Conservation (phyloP, 2,888 invertebrate genomes). For the Hydrotaea diabolus region DNA sequence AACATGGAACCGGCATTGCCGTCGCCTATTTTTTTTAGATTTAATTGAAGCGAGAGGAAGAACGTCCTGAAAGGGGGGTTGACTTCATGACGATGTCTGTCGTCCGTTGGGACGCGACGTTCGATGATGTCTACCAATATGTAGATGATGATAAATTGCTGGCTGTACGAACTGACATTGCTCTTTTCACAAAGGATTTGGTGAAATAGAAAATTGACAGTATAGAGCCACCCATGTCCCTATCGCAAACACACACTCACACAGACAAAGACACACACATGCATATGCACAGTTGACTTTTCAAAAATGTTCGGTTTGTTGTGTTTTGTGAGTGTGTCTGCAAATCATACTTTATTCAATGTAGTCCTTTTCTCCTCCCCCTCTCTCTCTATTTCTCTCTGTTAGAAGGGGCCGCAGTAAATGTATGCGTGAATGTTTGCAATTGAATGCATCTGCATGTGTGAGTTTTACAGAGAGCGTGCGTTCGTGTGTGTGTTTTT, state of each 20-base stretch:
- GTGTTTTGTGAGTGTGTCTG: neutral
- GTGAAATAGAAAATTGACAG: constrained; percentile 64
- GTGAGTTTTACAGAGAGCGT: too few species aligned
- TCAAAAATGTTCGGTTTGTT: constrained; percentile 22
- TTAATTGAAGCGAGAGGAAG: constrained; percentile 23
- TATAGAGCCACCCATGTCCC: constrained; percentile 30
- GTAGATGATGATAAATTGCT: constrained; percentile 66
- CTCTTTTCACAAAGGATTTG: constrained; percentile 61
- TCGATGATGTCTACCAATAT: constrained; percentile 51
- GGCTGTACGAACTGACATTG: constrained; percentile 52
- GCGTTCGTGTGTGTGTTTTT: neutral
- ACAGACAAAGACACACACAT: constrained; percentile 30
- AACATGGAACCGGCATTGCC: constrained; percentile 3
- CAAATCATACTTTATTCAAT: neutral
- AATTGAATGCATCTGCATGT: neutral
- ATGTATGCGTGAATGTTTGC: constrained; percentile 5
- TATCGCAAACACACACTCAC: constrained; percentile 28
- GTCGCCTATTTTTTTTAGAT: constrained; percentile 14
- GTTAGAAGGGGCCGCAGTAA: constrained; percentile 12
- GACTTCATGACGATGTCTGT: constrained; percentile 33
- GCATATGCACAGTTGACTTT: constrained; percentile 10
- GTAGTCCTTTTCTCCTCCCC: too few species aligned
- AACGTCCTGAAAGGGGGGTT: neutral
- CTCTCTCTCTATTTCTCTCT: neutral
- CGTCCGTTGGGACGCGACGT: neutral